These are phyloP conservation scores for Tolmerus cingulatus DNA, from an alignment of 2,888 invertebrate genomes.

Conservation along the genomic window DNA sequence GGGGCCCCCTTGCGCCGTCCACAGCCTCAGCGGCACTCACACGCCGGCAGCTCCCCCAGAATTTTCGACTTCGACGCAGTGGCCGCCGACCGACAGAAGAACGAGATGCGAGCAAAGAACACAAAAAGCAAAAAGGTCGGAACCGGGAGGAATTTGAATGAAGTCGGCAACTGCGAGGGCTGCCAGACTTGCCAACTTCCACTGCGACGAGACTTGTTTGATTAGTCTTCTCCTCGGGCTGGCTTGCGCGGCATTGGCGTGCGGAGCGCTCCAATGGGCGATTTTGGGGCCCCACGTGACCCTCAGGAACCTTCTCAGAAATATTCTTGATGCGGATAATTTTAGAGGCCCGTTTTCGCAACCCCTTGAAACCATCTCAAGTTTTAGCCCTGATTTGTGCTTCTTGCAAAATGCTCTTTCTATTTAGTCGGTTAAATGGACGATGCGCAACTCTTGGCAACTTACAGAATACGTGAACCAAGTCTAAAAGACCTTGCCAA, in stretches of 20 bases:
- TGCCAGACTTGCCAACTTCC: slow-evolving; percentile 13
- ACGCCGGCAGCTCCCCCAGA: slow-evolving; percentile 9
- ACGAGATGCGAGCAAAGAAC: slow-evolving; percentile 1
- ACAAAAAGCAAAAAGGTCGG: not conserved
- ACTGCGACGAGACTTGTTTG: not conserved
- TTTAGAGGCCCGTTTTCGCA: not conserved
- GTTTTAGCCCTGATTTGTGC: not conserved
- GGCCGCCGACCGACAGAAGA: not conserved
- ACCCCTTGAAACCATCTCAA: not conserved
- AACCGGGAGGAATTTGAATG: slow-evolving; percentile 18
- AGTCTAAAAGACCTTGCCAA: not conserved
- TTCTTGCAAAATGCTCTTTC: not conserved
- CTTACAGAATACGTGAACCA: not conserved
- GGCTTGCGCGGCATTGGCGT: not conserved
- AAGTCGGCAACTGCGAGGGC: not conserved
- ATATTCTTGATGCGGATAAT: not conserved
- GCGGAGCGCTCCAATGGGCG: not conserved
- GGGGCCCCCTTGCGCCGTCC: no score
- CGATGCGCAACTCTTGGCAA: not conserved
- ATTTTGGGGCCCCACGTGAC: not conserved
- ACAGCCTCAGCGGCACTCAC: not conserved
- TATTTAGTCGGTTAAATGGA: not conserved
- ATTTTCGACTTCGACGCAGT: slow-evolving; percentile 2
- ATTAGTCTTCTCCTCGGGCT: not conserved
- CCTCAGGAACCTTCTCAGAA: not conserved